Percentiles rank a stretch among this genome's conserved stretches.
These are phyloP conservation scores for Acleris laterana DNA, from an alignment of 2,888 invertebrate genomes.

Conservation along the genomic window DNA sequence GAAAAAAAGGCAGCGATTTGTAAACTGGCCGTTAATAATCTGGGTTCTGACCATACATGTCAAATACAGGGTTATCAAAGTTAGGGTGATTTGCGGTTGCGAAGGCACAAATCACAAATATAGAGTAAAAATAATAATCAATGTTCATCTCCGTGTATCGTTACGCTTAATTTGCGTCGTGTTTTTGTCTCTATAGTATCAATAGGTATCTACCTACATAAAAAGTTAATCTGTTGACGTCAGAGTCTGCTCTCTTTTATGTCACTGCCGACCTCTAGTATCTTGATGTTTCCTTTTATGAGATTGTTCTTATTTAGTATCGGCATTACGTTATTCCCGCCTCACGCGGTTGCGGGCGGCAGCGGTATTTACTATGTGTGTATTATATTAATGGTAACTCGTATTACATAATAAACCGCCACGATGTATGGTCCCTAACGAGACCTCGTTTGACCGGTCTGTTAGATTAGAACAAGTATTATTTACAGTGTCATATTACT, in stretches of 20 bases:
- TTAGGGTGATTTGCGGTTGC: neutral
- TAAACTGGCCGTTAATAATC: no score
- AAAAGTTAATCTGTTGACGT: slow-evolving; percentile 26
- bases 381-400: slow-evolving; percentile 29
- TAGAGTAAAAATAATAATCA: neutral
- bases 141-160: slow-evolving; percentile 4
- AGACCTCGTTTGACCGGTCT: slow-evolving; percentile 20
- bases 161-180: slow-evolving; percentile 2
- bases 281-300: slow-evolving; percentile 19
- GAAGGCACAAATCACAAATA: slow-evolving; percentile 3
- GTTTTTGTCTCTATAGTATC: neutral
- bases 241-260: slow-evolving; percentile 9
- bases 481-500: no score
- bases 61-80: no score
- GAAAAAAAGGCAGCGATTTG: no score
- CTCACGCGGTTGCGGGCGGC: slow-evolving; percentile 17
- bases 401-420: slow-evolving; percentile 31
- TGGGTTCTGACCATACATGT: no score
- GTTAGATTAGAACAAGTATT: slow-evolving; percentile 4
- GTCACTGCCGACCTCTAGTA: slow-evolving; percentile 2
- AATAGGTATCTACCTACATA: neutral
- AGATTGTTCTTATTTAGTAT: slow-evolving; percentile 31
- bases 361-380: slow-evolving; percentile 26
- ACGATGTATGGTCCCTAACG: slow-evolving; percentile 24
- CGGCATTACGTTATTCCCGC: slow-evolving; percentile 24